phyloP scores from a whole-genome alignment of 2,113 vertebrate genomes.

The Toxotes chatareus region DNA sequence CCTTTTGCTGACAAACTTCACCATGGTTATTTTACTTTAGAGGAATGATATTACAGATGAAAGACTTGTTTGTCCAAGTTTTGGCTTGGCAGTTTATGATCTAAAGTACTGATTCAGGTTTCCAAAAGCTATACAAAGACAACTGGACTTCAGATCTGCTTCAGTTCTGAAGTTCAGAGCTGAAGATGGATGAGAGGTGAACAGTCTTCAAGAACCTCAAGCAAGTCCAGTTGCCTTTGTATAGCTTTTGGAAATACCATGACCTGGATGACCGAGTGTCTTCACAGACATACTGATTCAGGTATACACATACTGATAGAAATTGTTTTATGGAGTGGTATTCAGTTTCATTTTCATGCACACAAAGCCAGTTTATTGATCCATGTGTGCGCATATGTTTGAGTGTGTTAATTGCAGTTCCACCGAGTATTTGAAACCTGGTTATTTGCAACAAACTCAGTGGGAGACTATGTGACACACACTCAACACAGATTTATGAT shows the following conservation, averaged over 20 bases:
- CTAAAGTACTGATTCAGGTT: background rate
- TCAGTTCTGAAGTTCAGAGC: no score
- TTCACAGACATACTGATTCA: background rate
- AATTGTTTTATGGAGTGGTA: conserved; percentile 1
- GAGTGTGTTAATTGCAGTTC: conserved; percentile 29
- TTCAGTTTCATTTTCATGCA: conserved; percentile 7
- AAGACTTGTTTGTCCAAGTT: background rate
- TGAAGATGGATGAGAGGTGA: no score
- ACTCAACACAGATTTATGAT: conserved; percentile 31
- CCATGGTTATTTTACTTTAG: background rate
- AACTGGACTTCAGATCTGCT: no score
- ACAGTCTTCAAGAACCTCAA: no score
- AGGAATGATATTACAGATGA: conserved; percentile 5
- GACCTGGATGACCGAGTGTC: no score
- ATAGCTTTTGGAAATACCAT: no score
- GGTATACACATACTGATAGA: background rate
- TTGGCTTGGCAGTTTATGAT: background rate
- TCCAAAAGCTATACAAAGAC: no score
- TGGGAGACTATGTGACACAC: conserved; percentile 35
- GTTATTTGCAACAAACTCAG: conserved; percentile 25
- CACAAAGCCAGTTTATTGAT: conserved; percentile 33
- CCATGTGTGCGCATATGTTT: conserved; percentile 13
- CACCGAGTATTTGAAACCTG: conserved; percentile 23
- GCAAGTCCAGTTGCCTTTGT: no score
- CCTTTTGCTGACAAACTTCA: background rate